Conservation (phyloP, 2,113 vertebrate genomes). For the Rhodinocichla rosea region DNA sequence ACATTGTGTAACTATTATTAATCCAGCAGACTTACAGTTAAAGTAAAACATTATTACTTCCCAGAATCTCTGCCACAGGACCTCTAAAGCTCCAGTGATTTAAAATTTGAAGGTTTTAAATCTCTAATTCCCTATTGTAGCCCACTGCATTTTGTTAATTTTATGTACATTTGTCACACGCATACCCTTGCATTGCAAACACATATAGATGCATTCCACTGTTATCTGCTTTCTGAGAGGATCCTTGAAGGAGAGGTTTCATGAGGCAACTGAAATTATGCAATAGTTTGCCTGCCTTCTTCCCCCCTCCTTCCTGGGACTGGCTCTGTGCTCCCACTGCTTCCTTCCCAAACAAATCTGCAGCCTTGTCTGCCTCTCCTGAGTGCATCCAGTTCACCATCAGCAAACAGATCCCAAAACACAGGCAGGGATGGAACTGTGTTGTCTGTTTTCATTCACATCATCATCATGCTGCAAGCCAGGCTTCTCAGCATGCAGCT, state of each 20-base stretch:
- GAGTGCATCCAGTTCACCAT: background rate
- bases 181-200: background rate
- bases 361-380: background rate
- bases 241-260: background rate
- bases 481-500: background rate
- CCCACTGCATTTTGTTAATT: background rate
- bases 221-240: background rate
- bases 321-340: background rate
- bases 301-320: background rate
- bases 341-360: background rate
- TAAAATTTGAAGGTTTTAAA: background rate
- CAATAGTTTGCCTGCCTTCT: background rate
- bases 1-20: conserved; percentile 4
- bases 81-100: background rate
- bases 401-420: background rate
- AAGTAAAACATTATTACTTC: background rate
- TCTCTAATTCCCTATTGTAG: background rate
- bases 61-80: background rate
- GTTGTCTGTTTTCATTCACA: rapidly evolving
- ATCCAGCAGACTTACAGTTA: background rate
- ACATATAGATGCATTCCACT: background rate
- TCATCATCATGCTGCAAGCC: background rate
- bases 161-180: background rate
- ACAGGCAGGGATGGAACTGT: background rate
- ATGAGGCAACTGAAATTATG: background rate